These are phyloP conservation scores for Yponomeuta evonymella DNA, from an alignment of 2,888 invertebrate genomes.

Conservation along the genomic window DNA sequence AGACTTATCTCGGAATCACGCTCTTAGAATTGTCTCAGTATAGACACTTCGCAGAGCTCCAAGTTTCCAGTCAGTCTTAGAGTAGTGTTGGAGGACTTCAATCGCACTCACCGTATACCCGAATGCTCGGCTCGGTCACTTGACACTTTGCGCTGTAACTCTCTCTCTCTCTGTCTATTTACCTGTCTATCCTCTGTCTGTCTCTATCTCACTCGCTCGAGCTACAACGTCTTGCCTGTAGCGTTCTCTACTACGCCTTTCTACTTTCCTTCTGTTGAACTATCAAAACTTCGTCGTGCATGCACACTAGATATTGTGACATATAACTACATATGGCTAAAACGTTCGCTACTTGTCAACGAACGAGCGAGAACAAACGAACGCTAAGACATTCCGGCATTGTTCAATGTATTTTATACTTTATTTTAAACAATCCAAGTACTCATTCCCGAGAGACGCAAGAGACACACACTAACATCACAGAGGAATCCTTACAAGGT, in stretches of 20 bases:
- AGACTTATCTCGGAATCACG: neutral
- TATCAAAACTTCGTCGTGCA: constrained; percentile 72
- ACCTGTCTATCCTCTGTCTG: constrained; percentile 62
- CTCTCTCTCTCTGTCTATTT: constrained; percentile 30
- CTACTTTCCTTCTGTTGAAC: constrained; percentile 68
- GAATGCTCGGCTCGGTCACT: constrained; percentile 66
- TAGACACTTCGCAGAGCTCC: neutral
- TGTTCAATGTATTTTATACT: constrained; percentile 7
- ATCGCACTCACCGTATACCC: constrained; percentile 60
- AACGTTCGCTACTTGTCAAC: constrained; percentile 58
- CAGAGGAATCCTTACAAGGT: constrained; percentile 56
- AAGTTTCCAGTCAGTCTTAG: neutral
- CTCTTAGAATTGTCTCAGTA: neutral
- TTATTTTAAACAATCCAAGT: neutral
- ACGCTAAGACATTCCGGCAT: constrained; percentile 6
- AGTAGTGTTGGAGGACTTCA: constrained; percentile 51
- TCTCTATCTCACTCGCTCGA: constrained; percentile 69
- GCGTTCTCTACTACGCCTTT: constrained; percentile 64
- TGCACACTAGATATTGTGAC: constrained; percentile 75
- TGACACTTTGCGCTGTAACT: constrained; percentile 52
- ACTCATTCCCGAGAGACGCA: constrained; percentile 5
- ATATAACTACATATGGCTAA: constrained; percentile 61
- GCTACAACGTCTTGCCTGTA: constrained; percentile 72
- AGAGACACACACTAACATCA: constrained; percentile 66
- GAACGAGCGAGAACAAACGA: constrained; percentile 32